Evolutionary conservation across 2,113 vertebrate genomes (phyloP).

Genomic region (Macrotis lagotis): DNA sequence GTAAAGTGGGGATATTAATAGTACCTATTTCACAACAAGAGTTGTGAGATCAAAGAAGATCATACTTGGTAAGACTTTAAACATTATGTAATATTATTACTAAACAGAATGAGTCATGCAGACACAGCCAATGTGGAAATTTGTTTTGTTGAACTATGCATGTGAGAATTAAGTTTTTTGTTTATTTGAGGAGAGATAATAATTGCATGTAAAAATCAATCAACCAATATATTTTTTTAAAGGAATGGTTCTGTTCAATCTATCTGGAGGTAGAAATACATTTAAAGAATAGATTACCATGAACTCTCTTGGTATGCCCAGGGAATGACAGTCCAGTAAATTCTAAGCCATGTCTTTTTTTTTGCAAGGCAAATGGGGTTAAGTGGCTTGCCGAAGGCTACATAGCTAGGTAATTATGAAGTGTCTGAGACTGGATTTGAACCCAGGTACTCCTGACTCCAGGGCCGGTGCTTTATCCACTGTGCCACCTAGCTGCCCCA

Average conservation of each 20-base stretch:
- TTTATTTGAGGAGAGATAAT: not conserved
- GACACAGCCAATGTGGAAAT: not conserved
- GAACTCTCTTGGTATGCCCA: not conserved
- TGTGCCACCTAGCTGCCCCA: too few relatives aligned
- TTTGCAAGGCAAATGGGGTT: too few relatives aligned
- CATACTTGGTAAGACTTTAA: not conserved
- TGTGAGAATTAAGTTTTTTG: not conserved
- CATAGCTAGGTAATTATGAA: too few relatives aligned
- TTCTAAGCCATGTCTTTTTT: not conserved
- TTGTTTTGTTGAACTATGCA: not conserved
- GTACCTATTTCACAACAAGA: not conserved
- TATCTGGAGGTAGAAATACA: not conserved
- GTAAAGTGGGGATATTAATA: not conserved
- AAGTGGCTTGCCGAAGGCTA: too few relatives aligned
- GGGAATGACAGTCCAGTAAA: not conserved
- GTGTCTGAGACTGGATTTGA: too few relatives aligned
- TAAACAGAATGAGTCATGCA: not conserved
- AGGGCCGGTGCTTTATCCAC: too few relatives aligned
- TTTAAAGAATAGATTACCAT: not conserved
- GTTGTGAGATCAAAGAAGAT: not conserved
- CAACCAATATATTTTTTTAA: not conserved
- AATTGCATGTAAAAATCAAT: not conserved
- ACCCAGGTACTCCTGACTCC: too few relatives aligned
- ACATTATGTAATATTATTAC: not conserved
- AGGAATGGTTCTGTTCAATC: not conserved